Conservation (phyloP, 2,888 invertebrate species). For the Hanleya hanleyi region DNA sequence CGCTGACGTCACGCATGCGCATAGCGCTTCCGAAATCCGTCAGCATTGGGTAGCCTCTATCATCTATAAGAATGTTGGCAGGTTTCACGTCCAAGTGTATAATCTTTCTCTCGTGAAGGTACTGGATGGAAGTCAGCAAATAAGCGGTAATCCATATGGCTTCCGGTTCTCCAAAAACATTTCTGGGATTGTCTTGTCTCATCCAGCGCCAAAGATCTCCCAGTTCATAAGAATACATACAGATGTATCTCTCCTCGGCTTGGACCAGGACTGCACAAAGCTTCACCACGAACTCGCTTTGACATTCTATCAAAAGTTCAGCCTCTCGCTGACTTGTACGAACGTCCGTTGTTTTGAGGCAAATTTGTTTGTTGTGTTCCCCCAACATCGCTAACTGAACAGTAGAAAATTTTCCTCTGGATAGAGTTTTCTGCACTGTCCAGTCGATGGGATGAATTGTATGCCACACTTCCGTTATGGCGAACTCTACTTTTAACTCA, state of each 20-base stretch:
- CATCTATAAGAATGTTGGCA: not conserved
- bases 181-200: not conserved
- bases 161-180: not conserved
- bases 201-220: not conserved
- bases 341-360: not conserved
- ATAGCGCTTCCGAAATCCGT: not conserved
- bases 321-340: not conserved
- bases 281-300: not conserved
- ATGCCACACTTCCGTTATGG: not conserved
- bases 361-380: not conserved
- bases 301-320: not conserved
- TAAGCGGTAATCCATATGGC: not conserved
- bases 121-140: not conserved
- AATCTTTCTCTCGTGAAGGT: not conserved
- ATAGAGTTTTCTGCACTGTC: not conserved
- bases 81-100: conserved; percentile 7
- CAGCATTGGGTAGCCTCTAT: not conserved
- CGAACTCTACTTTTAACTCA: not conserved
- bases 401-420: not conserved
- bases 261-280: not conserved
- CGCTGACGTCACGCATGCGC: not conserved
- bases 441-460: not conserved
- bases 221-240: not conserved
- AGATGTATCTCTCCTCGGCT: not conserved
- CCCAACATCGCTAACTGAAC: not conserved